Conservation (phyloP, 2,113 vertebrate species). For the Pogona vitticeps region DNA sequence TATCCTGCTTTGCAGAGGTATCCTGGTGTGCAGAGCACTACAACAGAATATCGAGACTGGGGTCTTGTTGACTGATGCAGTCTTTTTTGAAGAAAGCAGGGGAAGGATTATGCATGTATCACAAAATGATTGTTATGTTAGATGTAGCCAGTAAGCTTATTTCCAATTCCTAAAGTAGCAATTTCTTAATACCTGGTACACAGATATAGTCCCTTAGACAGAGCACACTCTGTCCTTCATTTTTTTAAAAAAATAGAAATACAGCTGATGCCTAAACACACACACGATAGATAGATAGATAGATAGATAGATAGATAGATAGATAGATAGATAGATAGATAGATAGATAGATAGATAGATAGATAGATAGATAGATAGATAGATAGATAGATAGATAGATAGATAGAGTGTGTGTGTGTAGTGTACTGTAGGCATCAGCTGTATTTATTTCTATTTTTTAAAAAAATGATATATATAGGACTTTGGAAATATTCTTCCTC, state of each 20-base stretch:
- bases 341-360: too few relatives aligned
- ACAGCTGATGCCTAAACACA: conserved; percentile 1
- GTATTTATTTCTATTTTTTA: too few relatives aligned
- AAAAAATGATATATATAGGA: neutral
- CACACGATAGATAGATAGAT: too few relatives aligned
- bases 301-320: too few relatives aligned
- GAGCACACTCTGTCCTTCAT: neutral
- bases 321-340: too few relatives aligned
- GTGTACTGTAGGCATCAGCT: too few relatives aligned
- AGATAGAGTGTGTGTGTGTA: too few relatives aligned
- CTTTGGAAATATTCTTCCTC: neutral
- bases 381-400: too few relatives aligned
- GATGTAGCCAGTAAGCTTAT: neutral
- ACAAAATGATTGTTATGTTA: neutral
- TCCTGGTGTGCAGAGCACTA: neutral
- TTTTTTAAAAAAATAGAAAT: neutral
- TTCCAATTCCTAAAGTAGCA: neutral
- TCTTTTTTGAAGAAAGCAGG: neutral
- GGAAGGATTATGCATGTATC: neutral
- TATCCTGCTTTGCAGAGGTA: too few relatives aligned
- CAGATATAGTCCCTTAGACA: neutral
- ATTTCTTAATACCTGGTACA: neutral
- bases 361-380: too few relatives aligned
- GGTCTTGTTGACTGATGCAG: neutral
- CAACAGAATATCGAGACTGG: neutral